phyloP scores from a whole-genome alignment of 2,888 invertebrate species.

The Drosophila nr. perissopoda region DNA sequence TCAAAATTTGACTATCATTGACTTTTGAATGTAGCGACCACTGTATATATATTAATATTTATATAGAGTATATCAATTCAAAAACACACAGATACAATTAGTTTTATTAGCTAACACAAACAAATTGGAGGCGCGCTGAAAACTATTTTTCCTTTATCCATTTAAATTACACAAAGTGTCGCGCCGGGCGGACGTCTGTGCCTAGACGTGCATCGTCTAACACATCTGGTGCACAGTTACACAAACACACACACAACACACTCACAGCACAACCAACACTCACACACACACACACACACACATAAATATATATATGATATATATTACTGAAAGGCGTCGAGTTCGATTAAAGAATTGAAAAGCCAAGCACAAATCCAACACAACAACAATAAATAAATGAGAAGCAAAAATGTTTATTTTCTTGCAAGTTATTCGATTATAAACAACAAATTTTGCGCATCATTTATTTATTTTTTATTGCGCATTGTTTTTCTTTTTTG shows the following conservation, averaged over 20 bases:
- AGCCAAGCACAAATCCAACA: slow-evolving; percentile 27
- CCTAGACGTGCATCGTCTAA: slow-evolving; percentile 9
- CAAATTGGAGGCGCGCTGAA: slow-evolving; percentile 25
- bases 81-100: slow-evolving; percentile 13
- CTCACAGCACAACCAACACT: neutral
- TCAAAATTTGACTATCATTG: neutral
- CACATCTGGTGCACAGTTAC: slow-evolving; percentile 26
- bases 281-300: neutral
- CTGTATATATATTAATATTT: neutral
- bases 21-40: neutral
- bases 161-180: slow-evolving; percentile 17
- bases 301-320: neutral
- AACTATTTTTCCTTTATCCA: slow-evolving; percentile 6
- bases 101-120: slow-evolving; percentile 40
- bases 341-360: neutral
- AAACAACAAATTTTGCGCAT: slow-evolving; percentile 2
- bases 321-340: slow-evolving; percentile 1
- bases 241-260: neutral
- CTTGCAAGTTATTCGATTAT: slow-evolving; percentile 6
- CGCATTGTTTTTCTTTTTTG: neutral
- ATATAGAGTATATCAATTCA: slow-evolving; percentile 20
- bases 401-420: neutral
- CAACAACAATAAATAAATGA: neutral
- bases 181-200: neutral
- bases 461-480: neutral